phyloP scores from a whole-genome alignment of 2,888 invertebrate genomes.

The Serrognathus titanus region DNA sequence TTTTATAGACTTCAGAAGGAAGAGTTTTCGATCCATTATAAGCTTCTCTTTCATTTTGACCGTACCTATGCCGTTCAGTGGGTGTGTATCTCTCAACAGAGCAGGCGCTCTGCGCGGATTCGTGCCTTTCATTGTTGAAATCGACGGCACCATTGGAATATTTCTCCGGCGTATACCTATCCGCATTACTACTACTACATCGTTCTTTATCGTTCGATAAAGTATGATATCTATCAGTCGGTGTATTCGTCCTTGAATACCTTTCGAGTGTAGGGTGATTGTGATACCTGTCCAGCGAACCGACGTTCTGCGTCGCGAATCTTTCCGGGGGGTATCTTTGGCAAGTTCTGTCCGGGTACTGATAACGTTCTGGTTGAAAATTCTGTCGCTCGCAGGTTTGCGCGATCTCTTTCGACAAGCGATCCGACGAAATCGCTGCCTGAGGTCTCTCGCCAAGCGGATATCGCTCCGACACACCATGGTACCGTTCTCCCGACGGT shows the following conservation, averaged over 20 bases:
- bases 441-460: conserved; percentile 50
- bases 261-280: conserved; percentile 33
- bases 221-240: conserved; percentile 16
- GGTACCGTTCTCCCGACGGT: conserved; percentile 45
- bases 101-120: conserved; percentile 33
- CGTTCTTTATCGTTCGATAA: background rate
- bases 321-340: conserved; percentile 31
- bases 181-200: background rate
- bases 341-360: conserved; percentile 22
- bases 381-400: conserved; percentile 16
- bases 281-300: conserved; percentile 43
- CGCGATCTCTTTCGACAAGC: conserved; percentile 25
- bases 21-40: conserved; percentile 41
- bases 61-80: conserved; percentile 36
- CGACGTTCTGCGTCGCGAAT: conserved; percentile 30
- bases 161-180: conserved; percentile 3
- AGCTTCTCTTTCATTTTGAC: conserved; percentile 42
- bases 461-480: conserved; percentile 44
- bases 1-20: conserved; percentile 45
- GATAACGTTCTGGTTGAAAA: conserved; percentile 36
- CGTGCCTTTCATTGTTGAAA: conserved; percentile 21
- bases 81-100: conserved; percentile 40
- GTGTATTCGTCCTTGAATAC: conserved; percentile 30
- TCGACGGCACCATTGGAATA: background rate
- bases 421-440: conserved; percentile 47